Evolutionary conservation across 2,888 invertebrate genomes (phyloP).

Genomic region (Alviniconcha strummeri): DNA sequence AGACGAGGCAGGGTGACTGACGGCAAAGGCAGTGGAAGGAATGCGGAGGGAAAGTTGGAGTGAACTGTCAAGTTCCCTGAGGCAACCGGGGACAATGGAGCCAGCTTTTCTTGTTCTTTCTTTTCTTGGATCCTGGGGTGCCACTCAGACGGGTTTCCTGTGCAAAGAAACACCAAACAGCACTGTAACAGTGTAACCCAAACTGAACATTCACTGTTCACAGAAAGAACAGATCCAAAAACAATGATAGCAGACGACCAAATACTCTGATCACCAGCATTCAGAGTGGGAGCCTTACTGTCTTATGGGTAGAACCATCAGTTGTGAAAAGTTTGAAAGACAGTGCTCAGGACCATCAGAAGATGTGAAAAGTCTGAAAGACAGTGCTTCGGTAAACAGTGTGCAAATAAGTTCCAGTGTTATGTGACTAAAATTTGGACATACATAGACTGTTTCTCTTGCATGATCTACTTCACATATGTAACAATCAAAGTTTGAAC

Average conservation of each 20-base stretch:
- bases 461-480: too few species aligned
- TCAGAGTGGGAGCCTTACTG: not conserved
- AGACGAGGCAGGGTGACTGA: not conserved
- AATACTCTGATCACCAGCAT: not conserved
- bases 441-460: not conserved
- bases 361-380: not conserved
- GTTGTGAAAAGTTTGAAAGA: not conserved
- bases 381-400: too few species aligned
- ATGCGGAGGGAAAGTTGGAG: not conserved
- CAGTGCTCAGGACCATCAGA: not conserved
- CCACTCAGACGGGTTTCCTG: not conserved
- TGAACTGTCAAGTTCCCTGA: conserved; percentile 7
- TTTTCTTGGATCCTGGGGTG: conserved; percentile 1
- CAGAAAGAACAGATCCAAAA: not conserved
- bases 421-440: not conserved
- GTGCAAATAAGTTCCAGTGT: too few species aligned
- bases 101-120: conserved; percentile 8
- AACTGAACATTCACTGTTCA: not conserved
- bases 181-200: not conserved
- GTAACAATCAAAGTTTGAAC: too few species aligned
- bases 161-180: not conserved
- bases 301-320: not conserved
- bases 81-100: not conserved
- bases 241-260: not conserved
- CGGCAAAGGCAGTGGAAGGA: not conserved